Base-by-base conservation (phyloP, 2,888 invertebrate genomes). In the Diarsia brunnea region DNA sequence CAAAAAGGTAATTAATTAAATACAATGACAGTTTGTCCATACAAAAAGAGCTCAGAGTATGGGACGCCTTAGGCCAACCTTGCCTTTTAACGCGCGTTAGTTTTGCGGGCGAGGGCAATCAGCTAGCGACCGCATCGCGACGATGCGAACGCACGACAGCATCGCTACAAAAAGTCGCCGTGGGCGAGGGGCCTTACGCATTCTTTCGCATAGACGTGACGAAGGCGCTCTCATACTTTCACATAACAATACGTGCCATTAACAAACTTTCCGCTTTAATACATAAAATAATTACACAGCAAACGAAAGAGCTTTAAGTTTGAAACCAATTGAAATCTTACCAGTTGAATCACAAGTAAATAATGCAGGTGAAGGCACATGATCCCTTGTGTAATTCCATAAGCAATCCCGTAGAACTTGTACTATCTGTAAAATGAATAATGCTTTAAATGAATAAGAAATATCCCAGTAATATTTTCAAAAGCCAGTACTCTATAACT, bases 311-410 rank as follows among this genome's bases (percentile, higher is more conserved):
- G n/a, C n/a, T 24, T 24, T 24, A 7, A 55, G 24, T 5, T 55
- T 16, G 11, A 55, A 55, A 27, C 51, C 2, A 51, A 43, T 11
- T 14, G 7, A 21, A 61, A 7, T 43, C 63, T 65, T 92, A 90
- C 97, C 98, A 88, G 97, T 97, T 53, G 97, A 93, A 90, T 98
- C 98, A 70, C 97, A 97, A 2, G 97, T 96, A 88, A 98, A 99
- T 16, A 98, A 93, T 0, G 98, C 98, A 0, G 99, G 99, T 0
- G 98, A 98, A 0, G 99, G 99, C 38, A 99, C 98, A 91, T 99
- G 97, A 91, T 99, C 99, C 84, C 98, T 97, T 93, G 99, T 98
- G 91, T 98, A 99, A 89, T 98, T 98, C 99, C 99, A 99, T 75
- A 99, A 97, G 89, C 98, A 98, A 90, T 99, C 99, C 69, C 98